Evolutionary conservation across 2,888 invertebrate genomes (phyloP), one percentile per base, ranked within the genome.

Genomic region (Colostygia pectinataria): DNA sequence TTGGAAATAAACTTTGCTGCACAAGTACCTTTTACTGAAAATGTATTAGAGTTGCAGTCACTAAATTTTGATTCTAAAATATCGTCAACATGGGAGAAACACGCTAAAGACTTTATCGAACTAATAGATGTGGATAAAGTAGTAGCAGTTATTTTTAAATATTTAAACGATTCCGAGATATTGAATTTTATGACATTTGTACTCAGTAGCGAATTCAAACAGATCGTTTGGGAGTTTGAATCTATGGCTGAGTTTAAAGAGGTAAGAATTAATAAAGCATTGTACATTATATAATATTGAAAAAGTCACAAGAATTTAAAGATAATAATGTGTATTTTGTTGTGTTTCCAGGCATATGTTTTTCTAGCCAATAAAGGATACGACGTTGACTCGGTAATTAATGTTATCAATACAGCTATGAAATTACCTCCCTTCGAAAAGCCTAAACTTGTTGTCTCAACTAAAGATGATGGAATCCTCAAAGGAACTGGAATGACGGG

Each of bases 211-310:
- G 52, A 72, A 27, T 71, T 76, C 42, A 62, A 65, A 36, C 53
- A 71, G 20, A 31, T 70, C 1, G 28, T 75, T 15, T 55, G 52
- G 54, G 68, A 75, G 9, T 63, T 75, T 32, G 71, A 75, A 52
- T 55, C 62, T 10, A 60, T 74, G 27, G 57, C 59, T 2, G 75
- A 76, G 53, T 75, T 75, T 57, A 68, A 68, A 52, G 73, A 76
- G 75, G 77, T 77, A 57, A 28, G 23, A 24, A 7, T 10, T 3
- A 34, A 13, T 29, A 9, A 20, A 20, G 12, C 1, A 15, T 15
- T 15, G 4, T n/a, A n/a, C n/a, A n/a, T n/a, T n/a, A n/a, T n/a
- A n/a, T n/a, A n/a, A n/a, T n/a, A n/a, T n/a, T n/a, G n/a, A n/a
- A n/a, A n/a, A n/a, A n/a, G n/a, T n/a, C n/a, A n/a, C n/a, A n/a